These are phyloP conservation scores for Heteractis magnifica DNA, from an alignment of 92 coral and sea anemone genomes.

Conservation along the genomic window DNA sequence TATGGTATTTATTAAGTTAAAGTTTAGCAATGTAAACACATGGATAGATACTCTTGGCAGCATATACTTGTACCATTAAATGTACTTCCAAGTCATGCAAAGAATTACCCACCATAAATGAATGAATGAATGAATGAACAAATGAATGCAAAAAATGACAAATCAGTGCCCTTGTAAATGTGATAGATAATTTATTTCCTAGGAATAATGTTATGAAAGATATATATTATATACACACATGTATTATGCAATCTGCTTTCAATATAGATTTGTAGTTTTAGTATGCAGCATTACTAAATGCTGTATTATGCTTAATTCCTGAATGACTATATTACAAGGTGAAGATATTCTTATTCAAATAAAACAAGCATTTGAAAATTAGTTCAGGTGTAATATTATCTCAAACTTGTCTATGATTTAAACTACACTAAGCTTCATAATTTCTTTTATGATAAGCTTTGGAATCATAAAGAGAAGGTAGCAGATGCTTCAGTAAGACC, in stretches of 20 bases:
- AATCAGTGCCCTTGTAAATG: constrained; percentile 5
- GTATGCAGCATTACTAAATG: not conserved
- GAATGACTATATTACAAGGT: not conserved
- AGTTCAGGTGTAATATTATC: not conserved
- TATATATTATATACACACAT: not conserved
- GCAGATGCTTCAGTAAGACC: constrained; percentile 86
- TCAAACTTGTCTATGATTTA: not conserved
- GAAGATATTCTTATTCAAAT: not conserved
- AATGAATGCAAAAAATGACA: not conserved
- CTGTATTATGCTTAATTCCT: not conserved
- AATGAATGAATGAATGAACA: not conserved
- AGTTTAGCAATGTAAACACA: not conserved
- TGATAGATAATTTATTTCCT: not conserved
- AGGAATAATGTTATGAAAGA: constrained; percentile 5
- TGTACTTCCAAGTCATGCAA: not conserved
- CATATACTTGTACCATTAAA: not conserved
- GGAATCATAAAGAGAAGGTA: constrained; percentile 45
- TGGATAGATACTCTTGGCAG: not conserved
- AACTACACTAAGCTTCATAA: not conserved
- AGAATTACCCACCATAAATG: not conserved
- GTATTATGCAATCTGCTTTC: not conserved
- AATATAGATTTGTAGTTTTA: not conserved
- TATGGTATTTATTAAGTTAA: not conserved
- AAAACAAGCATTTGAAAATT: constrained; percentile 1
- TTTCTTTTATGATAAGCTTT: not conserved